These are phyloP conservation scores for Pelusios castaneus DNA, from an alignment of 2,113 vertebrate species.

Conservation along the genomic window DNA sequence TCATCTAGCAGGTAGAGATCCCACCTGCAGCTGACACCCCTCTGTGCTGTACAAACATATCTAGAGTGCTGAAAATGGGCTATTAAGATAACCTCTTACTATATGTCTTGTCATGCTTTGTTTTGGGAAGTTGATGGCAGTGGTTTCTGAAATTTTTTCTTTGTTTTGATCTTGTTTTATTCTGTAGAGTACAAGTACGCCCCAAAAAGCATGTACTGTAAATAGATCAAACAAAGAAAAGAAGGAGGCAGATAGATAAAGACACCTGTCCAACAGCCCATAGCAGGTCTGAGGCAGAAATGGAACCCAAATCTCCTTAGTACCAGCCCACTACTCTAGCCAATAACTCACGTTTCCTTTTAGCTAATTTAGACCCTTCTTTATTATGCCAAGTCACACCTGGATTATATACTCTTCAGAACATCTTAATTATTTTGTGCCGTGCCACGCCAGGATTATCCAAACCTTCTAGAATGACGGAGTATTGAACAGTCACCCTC, in stretches of 20 bases:
- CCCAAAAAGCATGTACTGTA: background rate
- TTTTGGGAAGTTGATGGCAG: too few species aligned
- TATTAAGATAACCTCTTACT: too few species aligned
- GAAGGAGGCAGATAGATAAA: background rate
- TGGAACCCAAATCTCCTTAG: background rate
- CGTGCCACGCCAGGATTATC: background rate
- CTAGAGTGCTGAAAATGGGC: too few species aligned
- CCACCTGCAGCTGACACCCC: too few species aligned
- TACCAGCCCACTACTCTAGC: background rate
- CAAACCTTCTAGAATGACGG: background rate
- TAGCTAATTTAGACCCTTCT: background rate
- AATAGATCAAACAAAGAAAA: background rate
- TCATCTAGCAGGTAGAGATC: background rate
- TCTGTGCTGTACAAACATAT: background rate
- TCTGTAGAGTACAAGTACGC: fast-evolving
- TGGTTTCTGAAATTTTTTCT: too few species aligned
- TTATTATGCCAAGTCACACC: background rate
- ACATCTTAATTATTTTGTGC: background rate
- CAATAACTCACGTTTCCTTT: background rate
- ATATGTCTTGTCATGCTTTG: too few species aligned
- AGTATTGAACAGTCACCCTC: background rate
- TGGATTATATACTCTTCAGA: background rate
- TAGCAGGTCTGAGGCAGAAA: background rate
- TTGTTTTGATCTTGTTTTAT: too few species aligned
- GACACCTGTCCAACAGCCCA: background rate